These are phyloP conservation scores for Drosophila pallidifrons DNA, from an alignment of 1,140 invertebrate genomes.

Conservation along the genomic window DNA sequence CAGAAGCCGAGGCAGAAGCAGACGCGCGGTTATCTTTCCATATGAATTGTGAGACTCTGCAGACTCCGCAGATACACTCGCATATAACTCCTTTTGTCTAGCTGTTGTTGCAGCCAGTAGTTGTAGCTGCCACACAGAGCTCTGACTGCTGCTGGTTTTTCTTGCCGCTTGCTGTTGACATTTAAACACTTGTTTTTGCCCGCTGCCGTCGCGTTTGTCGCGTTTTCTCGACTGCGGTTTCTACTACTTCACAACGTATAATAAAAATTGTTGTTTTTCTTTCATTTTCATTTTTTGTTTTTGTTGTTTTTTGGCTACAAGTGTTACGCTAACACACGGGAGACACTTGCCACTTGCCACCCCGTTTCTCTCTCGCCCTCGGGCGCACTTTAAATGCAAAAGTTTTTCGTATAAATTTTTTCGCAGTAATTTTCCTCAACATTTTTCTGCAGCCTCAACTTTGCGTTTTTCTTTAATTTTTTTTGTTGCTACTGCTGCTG, in stretches of 20 bases:
- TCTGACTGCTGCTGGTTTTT: slow-evolving; percentile 56
- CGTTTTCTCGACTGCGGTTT: slow-evolving; percentile 54
- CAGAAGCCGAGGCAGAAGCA: slow-evolving; percentile 48
- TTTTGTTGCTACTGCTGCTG: slow-evolving; percentile 47
- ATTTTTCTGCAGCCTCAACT: slow-evolving; percentile 67
- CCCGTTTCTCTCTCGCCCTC: not conserved
- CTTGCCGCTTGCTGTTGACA: slow-evolving; percentile 72
- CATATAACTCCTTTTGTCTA: slow-evolving; percentile 59
- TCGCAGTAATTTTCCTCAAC: slow-evolving; percentile 71
- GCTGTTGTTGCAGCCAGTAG: not conserved
- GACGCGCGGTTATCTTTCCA: slow-evolving; percentile 57
- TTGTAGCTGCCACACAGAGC: not conserved
- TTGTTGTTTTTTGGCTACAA: slow-evolving; percentile 58
- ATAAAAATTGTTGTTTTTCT: slow-evolving; percentile 50
- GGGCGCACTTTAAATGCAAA: slow-evolving; percentile 72
- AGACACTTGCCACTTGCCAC: slow-evolving; percentile 14
- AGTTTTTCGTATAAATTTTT: slow-evolving; percentile 82
- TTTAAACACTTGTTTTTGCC: slow-evolving; percentile 79
- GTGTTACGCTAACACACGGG: slow-evolving; percentile 71
- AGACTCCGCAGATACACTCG: slow-evolving; percentile 29
- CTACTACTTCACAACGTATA: slow-evolving; percentile 59
- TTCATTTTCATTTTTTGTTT: slow-evolving; percentile 6
- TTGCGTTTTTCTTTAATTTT: not conserved
- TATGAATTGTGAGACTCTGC: slow-evolving; percentile 61
- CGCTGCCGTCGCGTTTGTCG: slow-evolving; percentile 6